Evolutionary conservation across 2,888 invertebrate genomes (phyloP), one percentile per base, ranked within the genome.

Genomic region (Torymus tubicola): DNA sequence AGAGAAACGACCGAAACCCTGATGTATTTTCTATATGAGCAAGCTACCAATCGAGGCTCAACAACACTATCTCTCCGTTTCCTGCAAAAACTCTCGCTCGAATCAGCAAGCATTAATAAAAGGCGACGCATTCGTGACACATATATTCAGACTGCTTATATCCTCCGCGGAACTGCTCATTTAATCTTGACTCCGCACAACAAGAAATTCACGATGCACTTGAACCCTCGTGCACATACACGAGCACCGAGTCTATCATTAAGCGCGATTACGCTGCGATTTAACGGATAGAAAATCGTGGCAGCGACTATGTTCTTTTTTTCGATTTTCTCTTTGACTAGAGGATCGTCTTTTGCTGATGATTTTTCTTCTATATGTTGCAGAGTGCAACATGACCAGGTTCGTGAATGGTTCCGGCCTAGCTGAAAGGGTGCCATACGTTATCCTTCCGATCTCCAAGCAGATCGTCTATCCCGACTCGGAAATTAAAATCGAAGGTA

Each of bases 391-490:
- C 61, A 91, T 96, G 88, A 96, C 96, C 72, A 95, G 96, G 50
- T 97, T 97, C 89, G 93, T 95, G 11, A 94, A 94, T 69, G 95
- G 94, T 80, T 92, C 93, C 21, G 94, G 94, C 65, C 92, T 93
- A 50, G 91, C 94, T 67, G 96, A 97, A 90, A 94, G 94, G 88
- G 96, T 97, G 85, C 97, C 97, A 24, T 96, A 96, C 89, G 96
- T 97, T 21, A 96, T 95, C 90, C 92, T 97, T 84, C 97, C 97
- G 18, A 92, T 96, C 83, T 95, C 95, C 88, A 96, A 96, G 63
- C 97, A 97, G 92, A 96, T 97, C 85, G 95, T 97, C 86, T 95
- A 97, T 91, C 97, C 97, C 1, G 96, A 96, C 84, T 95, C 95
- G 86, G 96, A 97, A 92, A 96, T 97, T 88, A 94, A 94, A 86